These are phyloP conservation scores for Perognathus longimembris DNA, from an alignment of 2,113 vertebrate genomes.

Conservation along the genomic window DNA sequence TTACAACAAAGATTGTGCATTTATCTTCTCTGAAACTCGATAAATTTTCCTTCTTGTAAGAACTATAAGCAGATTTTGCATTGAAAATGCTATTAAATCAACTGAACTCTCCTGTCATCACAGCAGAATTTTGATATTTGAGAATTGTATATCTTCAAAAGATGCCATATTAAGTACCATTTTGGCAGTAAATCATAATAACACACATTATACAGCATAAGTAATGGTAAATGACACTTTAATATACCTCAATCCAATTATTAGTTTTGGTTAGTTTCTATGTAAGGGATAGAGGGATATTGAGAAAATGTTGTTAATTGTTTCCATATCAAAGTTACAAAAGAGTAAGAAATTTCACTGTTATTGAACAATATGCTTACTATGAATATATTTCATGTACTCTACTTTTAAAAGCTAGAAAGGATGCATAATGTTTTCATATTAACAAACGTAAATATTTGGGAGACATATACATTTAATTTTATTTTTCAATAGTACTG, in stretches of 20 bases:
- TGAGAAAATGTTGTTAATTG: too few species aligned
- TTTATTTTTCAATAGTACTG: background rate
- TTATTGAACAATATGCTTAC: too few species aligned
- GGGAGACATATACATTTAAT: background rate
- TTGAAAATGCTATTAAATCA: conserved; percentile 17
- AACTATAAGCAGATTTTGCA: background rate
- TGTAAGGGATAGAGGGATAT: too few species aligned
- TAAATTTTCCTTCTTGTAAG: background rate
- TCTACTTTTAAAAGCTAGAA: background rate
- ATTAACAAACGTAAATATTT: background rate
- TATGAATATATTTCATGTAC: too few species aligned
- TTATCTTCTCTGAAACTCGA: background rate
- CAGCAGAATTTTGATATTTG: background rate
- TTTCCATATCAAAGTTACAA: too few species aligned
- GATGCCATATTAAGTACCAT: background rate
- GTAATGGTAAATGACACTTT: background rate
- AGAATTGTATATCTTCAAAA: background rate
- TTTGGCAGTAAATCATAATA: background rate
- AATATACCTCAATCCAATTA: too few species aligned
- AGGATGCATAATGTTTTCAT: background rate
- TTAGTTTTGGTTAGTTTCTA: too few species aligned
- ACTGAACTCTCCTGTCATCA: background rate
- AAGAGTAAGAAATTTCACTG: too few species aligned
- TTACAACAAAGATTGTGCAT: background rate
- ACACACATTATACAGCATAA: background rate